Percentiles rank a stretch among this genome's conserved stretches.
Evolutionary conservation across 2,888 invertebrate species (phyloP).

Genomic region (Nudaria mundana): DNA sequence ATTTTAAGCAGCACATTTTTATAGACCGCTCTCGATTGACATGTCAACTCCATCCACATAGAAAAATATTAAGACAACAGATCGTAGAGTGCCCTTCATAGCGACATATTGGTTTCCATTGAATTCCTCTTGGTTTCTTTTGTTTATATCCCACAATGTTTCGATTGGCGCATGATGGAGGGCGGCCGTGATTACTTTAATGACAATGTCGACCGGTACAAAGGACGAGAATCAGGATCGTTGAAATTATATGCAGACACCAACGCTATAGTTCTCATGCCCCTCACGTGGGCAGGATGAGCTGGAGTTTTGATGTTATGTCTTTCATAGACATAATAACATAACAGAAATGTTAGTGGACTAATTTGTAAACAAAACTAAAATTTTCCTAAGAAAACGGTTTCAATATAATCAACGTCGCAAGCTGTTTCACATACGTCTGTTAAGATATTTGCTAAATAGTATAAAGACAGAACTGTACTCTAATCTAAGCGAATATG

Average conservation of each 20-base stretch:
- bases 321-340: too few species aligned
- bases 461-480: too few species aligned
- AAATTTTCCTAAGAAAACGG: too few species aligned
- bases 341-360: too few species aligned
- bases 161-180: constrained; percentile 77
- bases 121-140: constrained; percentile 78
- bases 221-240: constrained; percentile 70
- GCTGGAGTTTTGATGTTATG: too few species aligned
- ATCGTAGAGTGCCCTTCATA: constrained; percentile 65
- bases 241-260: constrained; percentile 75
- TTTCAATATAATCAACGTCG: too few species aligned
- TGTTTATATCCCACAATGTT: constrained; percentile 81
- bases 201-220: constrained; percentile 75
- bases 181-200: constrained; percentile 78
- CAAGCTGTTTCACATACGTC: too few species aligned
- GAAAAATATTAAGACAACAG: constrained; percentile 81
- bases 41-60: constrained; percentile 72
- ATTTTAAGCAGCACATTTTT: constrained; percentile 75
- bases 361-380: too few species aligned
- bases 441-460: too few species aligned
- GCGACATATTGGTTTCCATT: constrained; percentile 80
- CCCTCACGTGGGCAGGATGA: constrained; percentile 61
- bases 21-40: constrained; percentile 71
- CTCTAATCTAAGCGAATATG: too few species aligned
- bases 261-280: constrained; percentile 67